A percentile compares a stretch with the other conserved stretches of the same genome.
Evolutionary conservation across 2,888 invertebrate species (phyloP).

Genomic region (Cremastinae sp.): DNA sequence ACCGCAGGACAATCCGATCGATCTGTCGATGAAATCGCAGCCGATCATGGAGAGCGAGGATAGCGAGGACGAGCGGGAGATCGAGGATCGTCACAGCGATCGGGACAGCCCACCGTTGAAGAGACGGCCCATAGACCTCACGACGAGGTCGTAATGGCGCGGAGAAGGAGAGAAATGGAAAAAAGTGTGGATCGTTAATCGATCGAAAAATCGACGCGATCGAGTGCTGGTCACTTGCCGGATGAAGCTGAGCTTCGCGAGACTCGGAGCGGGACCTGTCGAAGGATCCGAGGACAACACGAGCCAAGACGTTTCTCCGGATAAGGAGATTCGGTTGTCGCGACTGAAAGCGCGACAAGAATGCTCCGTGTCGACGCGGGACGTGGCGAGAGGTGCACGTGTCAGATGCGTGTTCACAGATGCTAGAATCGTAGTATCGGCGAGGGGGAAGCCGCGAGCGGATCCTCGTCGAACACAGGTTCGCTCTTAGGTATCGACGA

Average conservation of each 20-base stretch:
- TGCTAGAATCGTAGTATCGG: constrained; percentile 18
- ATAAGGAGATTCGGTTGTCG: constrained; percentile 3
- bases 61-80: constrained; percentile 75
- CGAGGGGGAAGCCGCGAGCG: constrained; percentile 6
- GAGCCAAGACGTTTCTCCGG: not conserved
- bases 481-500: constrained; percentile 67
- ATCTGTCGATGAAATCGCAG: constrained; percentile 87
- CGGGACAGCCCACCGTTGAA: constrained; percentile 81
- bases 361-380: no score
- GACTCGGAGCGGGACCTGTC: no score
- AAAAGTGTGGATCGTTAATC: not conserved
- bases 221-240: no score
- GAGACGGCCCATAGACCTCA: constrained; percentile 78
- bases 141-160: constrained; percentile 67
- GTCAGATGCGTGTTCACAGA: constrained; percentile 66
- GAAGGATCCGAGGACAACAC: no score
- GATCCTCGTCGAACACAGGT: constrained; percentile 66
- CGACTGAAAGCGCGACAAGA: not conserved
- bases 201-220: not conserved
- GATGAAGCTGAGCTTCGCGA: no score
- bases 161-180: not conserved
- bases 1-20: constrained; percentile 89
- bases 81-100: constrained; percentile 77
- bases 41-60: constrained; percentile 67
- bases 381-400: constrained; percentile 61